Evolutionary conservation across 2,888 invertebrate species (phyloP).

Genomic region (Busseola fusca): DNA sequence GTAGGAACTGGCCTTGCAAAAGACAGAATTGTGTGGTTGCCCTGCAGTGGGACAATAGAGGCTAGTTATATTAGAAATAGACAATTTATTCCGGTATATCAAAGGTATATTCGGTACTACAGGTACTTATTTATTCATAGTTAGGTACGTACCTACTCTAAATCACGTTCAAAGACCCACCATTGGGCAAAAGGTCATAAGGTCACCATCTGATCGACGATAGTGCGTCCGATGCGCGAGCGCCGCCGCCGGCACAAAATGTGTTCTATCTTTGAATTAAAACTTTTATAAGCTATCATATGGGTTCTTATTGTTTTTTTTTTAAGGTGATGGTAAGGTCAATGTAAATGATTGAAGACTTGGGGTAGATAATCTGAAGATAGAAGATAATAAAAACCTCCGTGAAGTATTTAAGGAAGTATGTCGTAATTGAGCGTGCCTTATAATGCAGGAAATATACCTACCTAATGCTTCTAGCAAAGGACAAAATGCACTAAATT

Average conservation of each 20-base stretch:
- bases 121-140: constrained; percentile 46
- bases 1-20: no score
- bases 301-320: constrained; percentile 34
- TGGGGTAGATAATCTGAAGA: constrained; percentile 5
- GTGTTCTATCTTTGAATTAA: constrained; percentile 45
- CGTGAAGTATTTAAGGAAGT: constrained; percentile 3
- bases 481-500: background rate
- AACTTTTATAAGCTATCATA: constrained; percentile 43
- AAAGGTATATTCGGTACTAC: constrained; percentile 5
- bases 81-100: background rate
- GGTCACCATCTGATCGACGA: constrained; percentile 54
- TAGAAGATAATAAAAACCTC: constrained; percentile 20
- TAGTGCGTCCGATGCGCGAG: constrained; percentile 47
- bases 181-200: constrained; percentile 49
- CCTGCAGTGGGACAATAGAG: no score
- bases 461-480: background rate
- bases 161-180: constrained; percentile 34
- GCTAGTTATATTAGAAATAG: no score
- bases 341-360: constrained; percentile 44
- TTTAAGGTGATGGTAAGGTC: constrained; percentile 38
- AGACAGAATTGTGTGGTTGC: no score
- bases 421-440: background rate
- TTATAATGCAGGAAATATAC: background rate
- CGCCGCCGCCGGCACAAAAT: constrained; percentile 51
- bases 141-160: constrained; percentile 21